These are phyloP conservation scores for Pollenia angustigena DNA, from an alignment of 2,888 invertebrate genomes.

Conservation along the genomic window DNA sequence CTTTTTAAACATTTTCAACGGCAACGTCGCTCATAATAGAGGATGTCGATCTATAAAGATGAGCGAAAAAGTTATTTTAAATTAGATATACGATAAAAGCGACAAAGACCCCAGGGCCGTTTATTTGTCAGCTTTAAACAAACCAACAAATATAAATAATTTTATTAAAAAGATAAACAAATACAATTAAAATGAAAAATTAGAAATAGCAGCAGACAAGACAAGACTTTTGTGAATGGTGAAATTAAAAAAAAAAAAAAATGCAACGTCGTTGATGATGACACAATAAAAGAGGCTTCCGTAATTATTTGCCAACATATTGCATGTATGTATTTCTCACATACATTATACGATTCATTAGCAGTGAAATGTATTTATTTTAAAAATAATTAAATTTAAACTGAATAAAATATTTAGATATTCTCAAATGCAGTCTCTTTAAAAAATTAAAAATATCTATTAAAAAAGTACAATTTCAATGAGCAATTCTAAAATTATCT, in stretches of 20 bases:
- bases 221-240: neutral
- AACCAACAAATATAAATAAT: conserved; percentile 18
- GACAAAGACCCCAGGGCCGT: conserved; percentile 38
- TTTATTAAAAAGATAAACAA: conserved; percentile 19
- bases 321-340: neutral
- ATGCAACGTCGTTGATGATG: conserved; percentile 23
- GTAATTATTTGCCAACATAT: conserved; percentile 49
- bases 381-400: too few species aligned
- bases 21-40: too few species aligned
- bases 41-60: neutral
- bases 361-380: too few species aligned
- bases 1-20: too few species aligned
- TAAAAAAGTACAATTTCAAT: too few species aligned
- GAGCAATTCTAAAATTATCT: too few species aligned
- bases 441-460: too few species aligned
- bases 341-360: neutral
- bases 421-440: too few species aligned
- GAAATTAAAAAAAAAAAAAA: conserved; percentile 5
- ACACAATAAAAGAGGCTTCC: conserved; percentile 45
- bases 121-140: conserved; percentile 11
- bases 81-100: conserved; percentile 31
- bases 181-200: conserved; percentile 16
- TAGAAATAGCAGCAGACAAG: conserved; percentile 12
- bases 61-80: neutral
- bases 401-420: too few species aligned